Conservation (phyloP, 2,113 vertebrate genomes). For the Semicossyphus pulcher region DNA sequence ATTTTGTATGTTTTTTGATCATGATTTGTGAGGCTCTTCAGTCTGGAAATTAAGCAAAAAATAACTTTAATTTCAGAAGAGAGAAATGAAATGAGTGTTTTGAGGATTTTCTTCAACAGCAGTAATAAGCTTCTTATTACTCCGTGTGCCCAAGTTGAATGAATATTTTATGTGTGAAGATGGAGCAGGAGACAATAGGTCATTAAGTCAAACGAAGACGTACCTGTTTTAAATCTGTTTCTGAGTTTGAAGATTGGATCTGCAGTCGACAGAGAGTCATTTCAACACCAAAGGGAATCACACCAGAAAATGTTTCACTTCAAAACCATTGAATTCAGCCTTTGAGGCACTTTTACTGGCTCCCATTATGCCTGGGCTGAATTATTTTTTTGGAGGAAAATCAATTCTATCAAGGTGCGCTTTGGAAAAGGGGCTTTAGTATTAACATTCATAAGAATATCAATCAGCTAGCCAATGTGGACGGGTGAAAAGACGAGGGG, state of each 20-base stretch:
- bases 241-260: conserved; percentile 46
- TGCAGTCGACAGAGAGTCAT: conserved; percentile 28
- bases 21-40: conserved; percentile 6
- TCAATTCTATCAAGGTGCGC: conserved; percentile 51
- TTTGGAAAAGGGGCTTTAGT: conserved; percentile 23
- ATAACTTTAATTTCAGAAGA: conserved; percentile 20
- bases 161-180: conserved; percentile 55
- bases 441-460: conserved; percentile 46
- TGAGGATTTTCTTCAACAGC: conserved; percentile 41
- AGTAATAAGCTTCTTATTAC: conserved; percentile 55
- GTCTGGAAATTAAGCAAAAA: neutral
- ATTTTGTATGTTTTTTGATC: conserved; percentile 1
- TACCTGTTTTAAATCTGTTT: conserved; percentile 52
- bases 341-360: conserved; percentile 42
- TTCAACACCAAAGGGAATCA: conserved; percentile 33
- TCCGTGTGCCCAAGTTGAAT: conserved; percentile 34
- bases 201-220: conserved; percentile 47
- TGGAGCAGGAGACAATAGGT: conserved; percentile 54
- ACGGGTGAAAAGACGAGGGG: conserved; percentile 27
- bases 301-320: conserved; percentile 38
- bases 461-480: conserved; percentile 24
- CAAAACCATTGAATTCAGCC: conserved; percentile 41
- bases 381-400: conserved; percentile 50
- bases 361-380: conserved; percentile 41
- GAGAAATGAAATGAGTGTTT: conserved; percentile 41